phyloP scores from a whole-genome alignment of 2,888 invertebrate genomes.

The Achlya flavicornis region DNA sequence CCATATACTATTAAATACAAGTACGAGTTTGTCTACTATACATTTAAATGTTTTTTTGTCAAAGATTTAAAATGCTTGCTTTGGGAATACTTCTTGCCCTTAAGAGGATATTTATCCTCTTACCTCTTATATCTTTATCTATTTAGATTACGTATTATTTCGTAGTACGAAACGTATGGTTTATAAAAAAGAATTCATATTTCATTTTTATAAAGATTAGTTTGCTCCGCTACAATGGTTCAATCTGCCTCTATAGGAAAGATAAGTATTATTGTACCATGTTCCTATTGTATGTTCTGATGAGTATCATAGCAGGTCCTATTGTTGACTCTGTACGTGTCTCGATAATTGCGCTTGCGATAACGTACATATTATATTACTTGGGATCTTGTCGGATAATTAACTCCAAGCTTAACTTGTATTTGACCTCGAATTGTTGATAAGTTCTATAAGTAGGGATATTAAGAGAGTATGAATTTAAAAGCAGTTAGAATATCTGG shows the following conservation, averaged over 20 bases:
- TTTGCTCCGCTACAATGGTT: constrained; percentile 7
- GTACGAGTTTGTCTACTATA: too few relatives aligned
- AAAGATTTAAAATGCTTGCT: too few relatives aligned
- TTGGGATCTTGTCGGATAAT: neutral
- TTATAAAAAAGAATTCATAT: too few relatives aligned
- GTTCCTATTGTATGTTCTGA: neutral
- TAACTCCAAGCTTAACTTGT: neutral
- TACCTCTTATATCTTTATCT: too few relatives aligned
- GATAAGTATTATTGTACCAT: constrained; percentile 1
- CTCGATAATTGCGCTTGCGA: neutral
- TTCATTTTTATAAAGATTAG: too few relatives aligned
- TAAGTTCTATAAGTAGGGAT: neutral
- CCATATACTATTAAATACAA: too few relatives aligned
- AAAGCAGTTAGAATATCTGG: neutral
- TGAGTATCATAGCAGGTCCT: neutral
- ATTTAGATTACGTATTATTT: neutral
- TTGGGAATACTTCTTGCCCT: too few relatives aligned
- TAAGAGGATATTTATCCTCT: neutral
- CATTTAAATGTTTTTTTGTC: too few relatives aligned
- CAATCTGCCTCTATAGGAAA: constrained; percentile 4
- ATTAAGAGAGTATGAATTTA: neutral
- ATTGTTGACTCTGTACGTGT: constrained; percentile 6
- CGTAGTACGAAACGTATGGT: neutral
- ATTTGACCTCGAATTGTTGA: neutral
- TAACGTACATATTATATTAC: neutral